Evolutionary conservation across 2,888 invertebrate genomes (phyloP).

Genomic region (Pycnomerus fuliginosus): DNA sequence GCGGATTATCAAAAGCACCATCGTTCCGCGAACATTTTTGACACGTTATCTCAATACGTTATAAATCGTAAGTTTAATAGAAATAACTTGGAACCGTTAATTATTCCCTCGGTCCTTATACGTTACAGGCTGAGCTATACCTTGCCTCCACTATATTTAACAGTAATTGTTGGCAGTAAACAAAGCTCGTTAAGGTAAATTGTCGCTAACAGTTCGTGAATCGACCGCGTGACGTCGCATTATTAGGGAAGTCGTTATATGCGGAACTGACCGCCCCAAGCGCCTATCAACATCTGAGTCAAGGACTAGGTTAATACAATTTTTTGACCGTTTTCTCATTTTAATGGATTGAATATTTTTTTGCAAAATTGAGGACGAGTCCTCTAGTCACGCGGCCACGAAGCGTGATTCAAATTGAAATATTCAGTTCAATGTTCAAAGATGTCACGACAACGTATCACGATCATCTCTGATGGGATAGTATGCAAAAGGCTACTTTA

Average conservation of each 20-base stretch:
- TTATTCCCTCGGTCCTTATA: constrained; percentile 11
- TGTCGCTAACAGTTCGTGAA: constrained; percentile 50
- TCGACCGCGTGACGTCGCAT: constrained; percentile 46
- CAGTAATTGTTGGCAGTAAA: constrained; percentile 46
- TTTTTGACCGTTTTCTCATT: constrained; percentile 2
- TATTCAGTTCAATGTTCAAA: constrained; percentile 14
- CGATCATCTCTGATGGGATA: too few species aligned
- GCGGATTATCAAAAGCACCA: constrained; percentile 22
- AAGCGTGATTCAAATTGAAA: constrained; percentile 18
- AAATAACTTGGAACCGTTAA: constrained; percentile 11
- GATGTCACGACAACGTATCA: constrained; percentile 20
- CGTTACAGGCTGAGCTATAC: constrained; percentile 2
- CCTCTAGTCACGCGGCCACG: constrained; percentile 13
- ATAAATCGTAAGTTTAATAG: constrained; percentile 14
- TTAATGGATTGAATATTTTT: neutral
- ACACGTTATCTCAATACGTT: too few species aligned
- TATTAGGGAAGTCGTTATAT: constrained; percentile 42
- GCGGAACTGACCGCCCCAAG: constrained; percentile 36
- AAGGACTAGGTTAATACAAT: constrained; percentile 15
- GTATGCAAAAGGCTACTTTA: too few species aligned
- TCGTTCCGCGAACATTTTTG: constrained; percentile 8
- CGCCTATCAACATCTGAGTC: constrained; percentile 19
- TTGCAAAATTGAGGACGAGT: constrained; percentile 2
- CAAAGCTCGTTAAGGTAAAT: constrained; percentile 48
- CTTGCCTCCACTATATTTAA: constrained; percentile 34